Percentiles rank a stretch among this genome's conserved stretches.
Evolutionary conservation across 2,888 invertebrate genomes (phyloP).

Genomic region (Chloromyia formosa): DNA sequence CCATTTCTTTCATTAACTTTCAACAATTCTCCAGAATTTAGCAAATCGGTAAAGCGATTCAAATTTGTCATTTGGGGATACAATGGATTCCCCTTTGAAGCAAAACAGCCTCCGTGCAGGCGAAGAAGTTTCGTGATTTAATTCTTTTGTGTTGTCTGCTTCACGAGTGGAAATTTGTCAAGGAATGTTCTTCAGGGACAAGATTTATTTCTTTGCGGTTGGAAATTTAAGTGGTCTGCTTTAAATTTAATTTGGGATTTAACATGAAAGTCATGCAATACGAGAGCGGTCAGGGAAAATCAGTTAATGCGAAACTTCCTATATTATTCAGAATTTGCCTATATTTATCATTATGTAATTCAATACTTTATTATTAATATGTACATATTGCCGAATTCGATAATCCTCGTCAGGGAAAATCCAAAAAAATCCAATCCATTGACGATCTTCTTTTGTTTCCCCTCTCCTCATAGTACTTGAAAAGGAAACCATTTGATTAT

Average conservation of each 20-base stretch:
- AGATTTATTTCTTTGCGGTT: background rate
- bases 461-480: no score
- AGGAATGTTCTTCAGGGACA: background rate
- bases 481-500: no score
- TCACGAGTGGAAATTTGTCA: background rate
- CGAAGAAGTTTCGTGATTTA: slow-evolving; percentile 4
- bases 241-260: background rate
- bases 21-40: background rate
- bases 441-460: no score
- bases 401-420: no score
- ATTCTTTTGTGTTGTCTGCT: slow-evolving; percentile 9
- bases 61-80: background rate
- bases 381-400: no score
- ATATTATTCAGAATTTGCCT: no score
- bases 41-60: slow-evolving; percentile 5
- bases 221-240: background rate
- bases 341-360: no score
- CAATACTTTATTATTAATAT: no score
- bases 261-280: background rate
- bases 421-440: no score
- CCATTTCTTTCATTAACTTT: slow-evolving; percentile 10
- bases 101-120: background rate
- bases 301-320: no score
- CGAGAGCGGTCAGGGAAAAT: no score
- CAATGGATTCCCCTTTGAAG: background rate